Conservation (phyloP, 2,888 invertebrate species). For the Drosophila macrospina region DNA sequence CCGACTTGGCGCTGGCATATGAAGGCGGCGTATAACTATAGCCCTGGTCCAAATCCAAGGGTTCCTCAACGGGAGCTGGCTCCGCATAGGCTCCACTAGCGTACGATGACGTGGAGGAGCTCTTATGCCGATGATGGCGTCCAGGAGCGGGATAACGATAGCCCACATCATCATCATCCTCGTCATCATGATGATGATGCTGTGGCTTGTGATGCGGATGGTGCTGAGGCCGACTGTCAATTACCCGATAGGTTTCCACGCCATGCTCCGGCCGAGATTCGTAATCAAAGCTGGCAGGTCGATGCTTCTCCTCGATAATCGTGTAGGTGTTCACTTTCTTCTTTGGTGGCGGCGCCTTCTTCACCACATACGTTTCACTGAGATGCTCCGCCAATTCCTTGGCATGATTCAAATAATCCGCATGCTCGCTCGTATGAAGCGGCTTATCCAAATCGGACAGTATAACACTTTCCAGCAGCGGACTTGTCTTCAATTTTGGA, state of each 20-base stretch:
- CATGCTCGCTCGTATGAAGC: constrained; percentile 53
- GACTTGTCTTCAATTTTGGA: constrained; percentile 44
- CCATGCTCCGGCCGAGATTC: constrained; percentile 42
- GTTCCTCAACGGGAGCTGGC: constrained; percentile 69
- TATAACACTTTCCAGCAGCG: constrained; percentile 70
- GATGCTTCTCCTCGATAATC: constrained; percentile 69
- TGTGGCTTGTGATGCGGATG: constrained; percentile 25
- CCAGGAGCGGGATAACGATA: constrained; percentile 54
- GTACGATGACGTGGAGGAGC: constrained; percentile 15
- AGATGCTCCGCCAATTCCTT: constrained; percentile 67
- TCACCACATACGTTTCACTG: constrained; percentile 54
- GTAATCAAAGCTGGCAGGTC: constrained; percentile 41
- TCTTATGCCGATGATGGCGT: constrained; percentile 30
- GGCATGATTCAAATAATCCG: constrained; percentile 68
- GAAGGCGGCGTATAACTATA: constrained; percentile 51
- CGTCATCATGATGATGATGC: constrained; percentile 30
- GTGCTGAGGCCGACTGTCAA: constrained; percentile 50
- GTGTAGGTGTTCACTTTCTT: constrained; percentile 73
- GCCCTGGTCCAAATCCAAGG: constrained; percentile 42
- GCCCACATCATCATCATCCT: constrained; percentile 55
- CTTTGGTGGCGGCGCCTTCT: constrained; percentile 48
- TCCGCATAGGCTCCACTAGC: constrained; percentile 46
- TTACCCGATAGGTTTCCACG: constrained; percentile 61
- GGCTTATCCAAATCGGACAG: constrained; percentile 73
- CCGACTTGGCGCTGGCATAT: constrained; percentile 25